Evolutionary conservation across 1,140 invertebrate species (phyloP).

Genomic region (Brachionus paranguensis): DNA sequence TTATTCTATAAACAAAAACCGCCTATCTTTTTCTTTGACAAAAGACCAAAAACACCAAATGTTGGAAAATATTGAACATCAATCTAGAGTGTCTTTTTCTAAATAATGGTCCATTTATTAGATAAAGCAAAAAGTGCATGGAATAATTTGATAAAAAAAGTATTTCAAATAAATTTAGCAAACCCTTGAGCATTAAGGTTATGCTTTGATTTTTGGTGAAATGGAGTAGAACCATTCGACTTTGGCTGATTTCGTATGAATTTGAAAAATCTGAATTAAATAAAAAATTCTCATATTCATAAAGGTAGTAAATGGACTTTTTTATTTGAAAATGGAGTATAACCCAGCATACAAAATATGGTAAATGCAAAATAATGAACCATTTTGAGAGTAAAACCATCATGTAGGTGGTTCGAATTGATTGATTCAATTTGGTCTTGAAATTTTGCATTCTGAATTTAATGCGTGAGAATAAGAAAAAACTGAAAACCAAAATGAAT

Average conservation of each 20-base stretch:
- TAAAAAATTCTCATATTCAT: not conserved
- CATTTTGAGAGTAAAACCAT: constrained; percentile 1
- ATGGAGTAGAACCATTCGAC: not conserved
- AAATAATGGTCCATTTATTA: not conserved
- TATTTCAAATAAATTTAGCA: constrained; percentile 31
- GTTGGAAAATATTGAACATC: not conserved
- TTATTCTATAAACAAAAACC: too few species aligned
- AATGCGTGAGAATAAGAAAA: not conserved
- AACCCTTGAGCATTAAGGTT: not conserved
- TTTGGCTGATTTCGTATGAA: not conserved
- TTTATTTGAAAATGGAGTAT: not conserved
- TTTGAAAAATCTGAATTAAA: not conserved
- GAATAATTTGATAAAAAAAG: constrained; percentile 35
- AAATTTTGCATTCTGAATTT: constrained; percentile 2
- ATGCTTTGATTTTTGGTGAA: not conserved
- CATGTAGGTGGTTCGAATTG: not conserved
- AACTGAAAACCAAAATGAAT: constrained; percentile 2
- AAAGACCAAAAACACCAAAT: not conserved
- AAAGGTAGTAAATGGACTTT: not conserved
- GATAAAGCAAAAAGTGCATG: constrained; percentile 6
- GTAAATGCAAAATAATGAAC: constrained; percentile 10
- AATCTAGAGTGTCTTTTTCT: not conserved
- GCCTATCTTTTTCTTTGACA: not conserved
- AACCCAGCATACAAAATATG: constrained; percentile 20
- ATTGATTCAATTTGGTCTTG: not conserved